phyloP scores from a whole-genome alignment of 2,797 vertebrate species.

The Gallirallus australis region DNA sequence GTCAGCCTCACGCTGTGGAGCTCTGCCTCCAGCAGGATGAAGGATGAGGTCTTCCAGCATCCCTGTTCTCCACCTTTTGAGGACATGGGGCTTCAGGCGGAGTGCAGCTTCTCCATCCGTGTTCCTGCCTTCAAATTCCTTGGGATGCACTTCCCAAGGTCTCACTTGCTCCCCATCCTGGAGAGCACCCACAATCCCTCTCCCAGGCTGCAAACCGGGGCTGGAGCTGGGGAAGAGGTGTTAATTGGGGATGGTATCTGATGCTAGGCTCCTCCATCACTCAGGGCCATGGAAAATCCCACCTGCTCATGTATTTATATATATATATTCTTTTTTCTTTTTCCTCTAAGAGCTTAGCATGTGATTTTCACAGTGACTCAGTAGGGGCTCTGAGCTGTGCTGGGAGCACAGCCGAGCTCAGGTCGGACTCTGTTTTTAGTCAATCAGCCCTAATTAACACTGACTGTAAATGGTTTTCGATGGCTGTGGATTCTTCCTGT shows the following conservation, averaged over 20 bases:
- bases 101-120: neutral
- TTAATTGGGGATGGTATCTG: fast-evolving
- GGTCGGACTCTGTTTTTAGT: neutral
- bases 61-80: neutral
- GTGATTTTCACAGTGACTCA: constrained; percentile 21
- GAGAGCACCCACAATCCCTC: neutral
- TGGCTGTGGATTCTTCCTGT: neutral
- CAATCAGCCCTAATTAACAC: constrained; percentile 42
- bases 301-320: neutral
- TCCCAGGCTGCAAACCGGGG: fast-evolving
- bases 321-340: neutral
- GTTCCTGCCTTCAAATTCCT: neutral
- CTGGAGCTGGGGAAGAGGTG: neutral
- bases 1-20: fast-evolving
- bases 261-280: neutral
- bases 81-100: neutral
- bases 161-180: neutral
- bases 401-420: neutral
- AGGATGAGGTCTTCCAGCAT: neutral
- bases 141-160: neutral
- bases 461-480: neutral
- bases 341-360: neutral
- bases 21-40: neutral
- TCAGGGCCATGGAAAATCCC: neutral
- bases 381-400: neutral